These are phyloP conservation scores for Anas platyrhynchos DNA, from an alignment of 2,113 vertebrate species.

Conservation along the genomic window DNA sequence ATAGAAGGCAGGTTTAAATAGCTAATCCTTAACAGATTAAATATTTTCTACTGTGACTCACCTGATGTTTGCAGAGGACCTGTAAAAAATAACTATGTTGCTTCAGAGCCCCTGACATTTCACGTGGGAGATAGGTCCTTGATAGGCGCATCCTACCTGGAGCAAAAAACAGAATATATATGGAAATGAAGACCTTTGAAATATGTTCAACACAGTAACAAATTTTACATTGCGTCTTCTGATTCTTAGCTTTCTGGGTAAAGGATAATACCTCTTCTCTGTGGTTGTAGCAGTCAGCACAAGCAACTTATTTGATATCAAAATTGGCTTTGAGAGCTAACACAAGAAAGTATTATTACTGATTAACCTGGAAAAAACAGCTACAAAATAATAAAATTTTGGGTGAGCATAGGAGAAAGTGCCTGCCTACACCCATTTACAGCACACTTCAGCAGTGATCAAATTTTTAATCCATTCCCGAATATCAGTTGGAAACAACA, in stretches of 20 bases:
- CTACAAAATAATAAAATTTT: not conserved
- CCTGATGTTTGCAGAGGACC: not conserved
- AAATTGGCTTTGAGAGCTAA: not conserved
- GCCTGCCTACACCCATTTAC: not conserved
- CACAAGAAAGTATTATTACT: not conserved
- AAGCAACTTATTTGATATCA: not conserved
- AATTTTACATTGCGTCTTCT: not conserved
- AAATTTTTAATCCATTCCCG: not conserved
- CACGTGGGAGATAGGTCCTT: not conserved
- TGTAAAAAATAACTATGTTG: not conserved
- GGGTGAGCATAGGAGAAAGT: not conserved
- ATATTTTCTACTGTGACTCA: not conserved
- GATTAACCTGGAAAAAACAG: not conserved
- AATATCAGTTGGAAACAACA: not conserved
- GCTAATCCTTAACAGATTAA: not conserved
- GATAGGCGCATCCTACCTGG: not conserved
- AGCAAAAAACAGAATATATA: not conserved
- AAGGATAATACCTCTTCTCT: not conserved
- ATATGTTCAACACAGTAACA: not conserved
- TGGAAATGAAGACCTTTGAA: not conserved
- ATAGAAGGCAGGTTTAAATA: not conserved
- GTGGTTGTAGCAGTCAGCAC: not conserved
- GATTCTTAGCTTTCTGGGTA: fast-evolving
- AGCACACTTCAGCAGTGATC: not conserved
- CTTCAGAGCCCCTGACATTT: not conserved